Evolutionary conservation across 2,888 invertebrate species (phyloP).

Genomic region (Lasioglossum oenotherae): DNA sequence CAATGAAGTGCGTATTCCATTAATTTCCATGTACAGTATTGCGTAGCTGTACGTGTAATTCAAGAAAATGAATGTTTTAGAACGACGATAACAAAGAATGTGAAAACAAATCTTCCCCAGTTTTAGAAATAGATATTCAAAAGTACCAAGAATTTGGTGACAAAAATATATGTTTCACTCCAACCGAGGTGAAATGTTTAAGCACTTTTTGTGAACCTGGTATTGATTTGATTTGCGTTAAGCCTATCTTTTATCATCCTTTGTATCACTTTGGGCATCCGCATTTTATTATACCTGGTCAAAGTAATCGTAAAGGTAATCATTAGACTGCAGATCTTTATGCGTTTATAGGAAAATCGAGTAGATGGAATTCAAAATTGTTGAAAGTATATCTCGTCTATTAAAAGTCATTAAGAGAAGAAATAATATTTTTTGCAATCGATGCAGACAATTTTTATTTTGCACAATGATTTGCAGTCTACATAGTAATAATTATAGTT

Average conservation of each 20-base stretch:
- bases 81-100: neutral
- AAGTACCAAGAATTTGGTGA: conserved; percentile 45
- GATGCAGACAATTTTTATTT: too few species aligned
- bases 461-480: too few species aligned
- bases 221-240: conserved; percentile 66
- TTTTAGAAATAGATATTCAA: conserved; percentile 35
- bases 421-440: too few species aligned
- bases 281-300: conserved; percentile 50
- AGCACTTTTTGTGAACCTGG: conserved; percentile 32
- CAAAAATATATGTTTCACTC: conserved; percentile 55
- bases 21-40: neutral
- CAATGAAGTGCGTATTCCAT: conserved; percentile 33
- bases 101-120: neutral
- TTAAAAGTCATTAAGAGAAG: too few species aligned
- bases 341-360: too few species aligned
- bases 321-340: too few species aligned
- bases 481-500: neutral
- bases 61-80: conserved; percentile 9
- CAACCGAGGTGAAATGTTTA: conserved; percentile 50
- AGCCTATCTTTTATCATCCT: conserved; percentile 50
- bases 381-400: too few species aligned
- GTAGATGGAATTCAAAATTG: too few species aligned
- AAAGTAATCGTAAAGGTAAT: conserved; percentile 49
- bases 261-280: conserved; percentile 56
- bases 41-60: neutral